Conservation (phyloP, 2,888 invertebrate genomes). For the Apomyelois bistriatella region DNA sequence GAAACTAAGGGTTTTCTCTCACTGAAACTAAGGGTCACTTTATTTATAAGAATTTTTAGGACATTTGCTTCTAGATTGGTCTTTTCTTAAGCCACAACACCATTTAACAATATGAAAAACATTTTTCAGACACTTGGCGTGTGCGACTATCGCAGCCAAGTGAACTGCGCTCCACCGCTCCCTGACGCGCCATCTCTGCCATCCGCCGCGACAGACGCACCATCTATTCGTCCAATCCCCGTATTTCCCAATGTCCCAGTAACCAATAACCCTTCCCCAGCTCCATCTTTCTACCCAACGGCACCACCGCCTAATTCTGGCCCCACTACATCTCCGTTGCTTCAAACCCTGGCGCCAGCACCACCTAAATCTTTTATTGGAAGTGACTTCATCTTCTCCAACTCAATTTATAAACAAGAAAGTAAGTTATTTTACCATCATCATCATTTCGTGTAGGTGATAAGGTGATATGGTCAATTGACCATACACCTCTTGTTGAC, state of each 20-base stretch:
- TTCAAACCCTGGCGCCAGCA: not conserved
- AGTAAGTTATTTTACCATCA: constrained; percentile 6
- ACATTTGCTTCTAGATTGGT: no score
- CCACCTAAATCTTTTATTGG: not conserved
- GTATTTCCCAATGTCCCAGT: not conserved
- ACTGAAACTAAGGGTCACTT: no score
- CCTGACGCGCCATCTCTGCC: constrained; percentile 9
- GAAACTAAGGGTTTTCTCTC: no score
- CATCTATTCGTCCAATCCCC: not conserved
- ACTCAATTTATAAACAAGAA: constrained; percentile 6
- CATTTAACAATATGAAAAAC: no score
- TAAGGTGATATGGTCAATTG: no score
- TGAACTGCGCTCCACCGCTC: constrained; percentile 65
- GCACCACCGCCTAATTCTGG: not conserved
- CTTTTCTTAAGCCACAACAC: no score
- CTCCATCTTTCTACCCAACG: not conserved
- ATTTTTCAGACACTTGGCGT: constrained; percentile 80
- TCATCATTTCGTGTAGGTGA: no score
- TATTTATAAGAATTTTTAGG: no score
- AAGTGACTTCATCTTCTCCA: constrained; percentile 6
- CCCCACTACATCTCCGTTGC: not conserved
- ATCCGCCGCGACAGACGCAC: not conserved
- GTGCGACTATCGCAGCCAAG: constrained; percentile 82
- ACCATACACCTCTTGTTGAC: no score
- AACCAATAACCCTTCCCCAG: not conserved